Evolutionary conservation across 2,797 vertebrate species (phyloP).

Genomic region (Cyprinella venusta): DNA sequence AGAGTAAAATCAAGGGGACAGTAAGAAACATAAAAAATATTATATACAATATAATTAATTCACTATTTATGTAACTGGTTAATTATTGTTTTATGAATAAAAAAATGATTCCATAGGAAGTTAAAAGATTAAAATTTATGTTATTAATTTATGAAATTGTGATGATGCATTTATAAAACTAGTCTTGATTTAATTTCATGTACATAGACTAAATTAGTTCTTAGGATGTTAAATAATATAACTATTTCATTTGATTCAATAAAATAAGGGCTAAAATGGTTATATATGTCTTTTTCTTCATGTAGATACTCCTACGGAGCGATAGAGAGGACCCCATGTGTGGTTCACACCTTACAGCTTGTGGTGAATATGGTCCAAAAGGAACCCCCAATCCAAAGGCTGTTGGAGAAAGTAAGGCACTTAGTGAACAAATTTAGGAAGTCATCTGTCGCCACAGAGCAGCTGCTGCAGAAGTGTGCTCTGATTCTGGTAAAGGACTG

Average conservation of each 20-base stretch:
- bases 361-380: constrained; percentile 44
- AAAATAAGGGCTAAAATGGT: not conserved
- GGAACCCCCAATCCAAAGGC: constrained; percentile 27
- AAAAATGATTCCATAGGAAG: too few species aligned
- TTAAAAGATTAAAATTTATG: too few species aligned
- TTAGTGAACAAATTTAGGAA: constrained; percentile 31
- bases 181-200: constrained; percentile 28
- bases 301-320: constrained; percentile 13
- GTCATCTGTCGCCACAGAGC: constrained; percentile 8
- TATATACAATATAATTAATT: constrained; percentile 17
- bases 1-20: too few species aligned
- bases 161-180: too few species aligned
- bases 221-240: not conserved
- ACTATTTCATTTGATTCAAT: not conserved
- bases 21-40: not conserved
- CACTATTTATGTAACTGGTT: constrained; percentile 17
- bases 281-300: not conserved
- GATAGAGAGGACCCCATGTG: constrained; percentile 11
- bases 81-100: too few species aligned
- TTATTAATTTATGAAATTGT: too few species aligned
- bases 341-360: constrained; percentile 45
- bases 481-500: constrained; percentile 41
- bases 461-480: constrained; percentile 27
- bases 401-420: constrained; percentile 38
- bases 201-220: not conserved